Base-by-base conservation (phyloP, 2,113 vertebrate genomes). In the Trogon melanurus region DNA sequence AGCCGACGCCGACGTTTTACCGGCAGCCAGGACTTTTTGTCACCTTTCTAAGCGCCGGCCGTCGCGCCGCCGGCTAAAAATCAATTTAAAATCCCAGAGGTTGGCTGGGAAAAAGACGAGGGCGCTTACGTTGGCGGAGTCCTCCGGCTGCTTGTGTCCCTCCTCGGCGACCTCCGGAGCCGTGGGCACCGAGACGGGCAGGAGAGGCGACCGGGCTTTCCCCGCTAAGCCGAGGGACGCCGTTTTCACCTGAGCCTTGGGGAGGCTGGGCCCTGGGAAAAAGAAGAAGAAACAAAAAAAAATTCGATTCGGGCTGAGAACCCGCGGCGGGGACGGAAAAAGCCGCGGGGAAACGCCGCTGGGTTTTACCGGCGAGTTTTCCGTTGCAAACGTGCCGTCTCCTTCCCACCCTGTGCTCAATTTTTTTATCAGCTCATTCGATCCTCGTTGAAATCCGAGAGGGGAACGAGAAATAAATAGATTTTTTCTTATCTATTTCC, bases 131-230 rank as follows among this genome's bases (percentile, higher is more conserved):
- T 98, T 99, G 10, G 99, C 95, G 14, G 99, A 97, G 64, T 99
- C 99, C 70, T 99, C 99, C 2, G 97, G 47, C 26, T 96, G 93
- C 93, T 98, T 99, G 53, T 98, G 98, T 13, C 98, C 98, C 6
- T 99, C 99, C 44, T 99, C 99, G 5, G 97, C 94, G 4, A 98
- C 96, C 92, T 99, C 99, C 0, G 99, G 99, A 16, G 99, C 99
- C 1, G 99, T 99, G 3, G 99, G 99, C 27, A 99, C 99, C 1
- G 98, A 99, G 17, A 99, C 99, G 0, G 99, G 99, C 69, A 99
- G 98, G 93, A 99, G 96, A 25, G 99, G 99, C 5, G 99, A 99
- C 79, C 99, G 98, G 32, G 99, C 99, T 86, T 99, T 99, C 26
- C 99, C 98, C 3, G 99, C 99, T 91, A 99, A 97, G 30, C 99